phyloP scores from a whole-genome alignment of 2,888 invertebrate genomes.

The Exephanes ischioxanthus region DNA sequence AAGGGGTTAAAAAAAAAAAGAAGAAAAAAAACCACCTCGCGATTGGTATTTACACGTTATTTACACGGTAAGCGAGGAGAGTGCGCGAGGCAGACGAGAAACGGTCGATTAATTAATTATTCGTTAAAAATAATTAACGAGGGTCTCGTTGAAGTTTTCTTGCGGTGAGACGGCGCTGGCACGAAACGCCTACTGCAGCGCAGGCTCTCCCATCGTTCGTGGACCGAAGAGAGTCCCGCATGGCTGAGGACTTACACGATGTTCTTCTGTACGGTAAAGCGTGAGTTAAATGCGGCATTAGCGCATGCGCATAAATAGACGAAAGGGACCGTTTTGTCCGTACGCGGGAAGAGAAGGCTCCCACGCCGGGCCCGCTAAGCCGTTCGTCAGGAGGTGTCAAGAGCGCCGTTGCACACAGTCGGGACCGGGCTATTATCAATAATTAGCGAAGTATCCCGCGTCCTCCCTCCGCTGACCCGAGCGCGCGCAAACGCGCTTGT shows the following conservation, averaged over 20 bases:
- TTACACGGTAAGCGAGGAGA: neutral
- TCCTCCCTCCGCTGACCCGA: constrained; percentile 19
- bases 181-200: constrained; percentile 21
- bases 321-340: constrained; percentile 18
- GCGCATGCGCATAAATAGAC: constrained; percentile 36
- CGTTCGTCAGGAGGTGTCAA: constrained; percentile 67
- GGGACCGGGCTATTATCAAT: constrained; percentile 67
- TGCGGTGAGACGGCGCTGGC: constrained; percentile 23
- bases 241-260: constrained; percentile 48
- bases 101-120: constrained; percentile 46
- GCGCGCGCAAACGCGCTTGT: constrained; percentile 6
- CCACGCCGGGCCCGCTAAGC: constrained; percentile 62
- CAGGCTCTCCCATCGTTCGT: neutral
- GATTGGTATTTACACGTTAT: constrained; percentile 7
- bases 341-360: constrained; percentile 38
- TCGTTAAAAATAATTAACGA: constrained; percentile 48
- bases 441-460: constrained; percentile 62
- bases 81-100: neutral
- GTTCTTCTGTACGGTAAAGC: constrained; percentile 42
- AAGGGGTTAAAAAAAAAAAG: constrained; percentile 21
- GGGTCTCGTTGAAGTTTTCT: constrained; percentile 29
- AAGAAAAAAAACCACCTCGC: neutral
- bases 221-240: constrained; percentile 39
- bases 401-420: constrained; percentile 64
- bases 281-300: constrained; percentile 53